Evolutionary conservation across 1,140 invertebrate genomes (phyloP), one percentile per base, ranked within the genome.

Genomic region (Streblospio benedicti): DNA sequence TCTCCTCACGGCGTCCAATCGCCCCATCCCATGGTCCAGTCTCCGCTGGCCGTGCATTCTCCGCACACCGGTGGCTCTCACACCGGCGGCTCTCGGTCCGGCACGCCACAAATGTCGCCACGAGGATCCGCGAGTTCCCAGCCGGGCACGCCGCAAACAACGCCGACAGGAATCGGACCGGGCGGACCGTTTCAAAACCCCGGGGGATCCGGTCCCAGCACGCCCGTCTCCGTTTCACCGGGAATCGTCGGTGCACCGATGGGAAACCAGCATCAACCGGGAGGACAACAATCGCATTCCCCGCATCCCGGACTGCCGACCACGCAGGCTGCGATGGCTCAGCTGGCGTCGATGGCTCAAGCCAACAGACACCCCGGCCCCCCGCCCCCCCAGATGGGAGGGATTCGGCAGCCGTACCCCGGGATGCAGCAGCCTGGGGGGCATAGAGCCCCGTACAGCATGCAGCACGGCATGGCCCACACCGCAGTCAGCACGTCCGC

Each of bases 91-190:
- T 56, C 32, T 18, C 14, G 53, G 18, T 56, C 53, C 12, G 31
- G 38, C 4, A 57, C 56, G 27, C 56, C 56, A 57, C 56, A 57
- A 27, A 30, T 57, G 56, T 44, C 41, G 43, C 41, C 56, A n/a
- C 56, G 35, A n/a, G 35, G 35, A 16, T n/a, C 25, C 35, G 20
- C 25, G 27, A 18, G 23, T 18, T 45, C 23, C 16, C 35, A 57
- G 38, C 23, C 56, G 23, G 16, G 27, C 18, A 52, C 50, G 31
- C 50, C 50, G 9, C 50, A 25, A 30, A 27, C 20, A 4, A 23
- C 12, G 16, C 6, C 27, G 5, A 30, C 9, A n/a, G 27, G 18
- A n/a, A 41, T 12, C n/a, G 12, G 12, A n/a, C 38, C 12, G 38
- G n/a, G n/a, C n/a, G n/a, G n/a, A n/a, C n/a, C n/a, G n/a, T n/a